Conservation (phyloP, 2,888 invertebrate genomes). For the Coremacera marginata region DNA sequence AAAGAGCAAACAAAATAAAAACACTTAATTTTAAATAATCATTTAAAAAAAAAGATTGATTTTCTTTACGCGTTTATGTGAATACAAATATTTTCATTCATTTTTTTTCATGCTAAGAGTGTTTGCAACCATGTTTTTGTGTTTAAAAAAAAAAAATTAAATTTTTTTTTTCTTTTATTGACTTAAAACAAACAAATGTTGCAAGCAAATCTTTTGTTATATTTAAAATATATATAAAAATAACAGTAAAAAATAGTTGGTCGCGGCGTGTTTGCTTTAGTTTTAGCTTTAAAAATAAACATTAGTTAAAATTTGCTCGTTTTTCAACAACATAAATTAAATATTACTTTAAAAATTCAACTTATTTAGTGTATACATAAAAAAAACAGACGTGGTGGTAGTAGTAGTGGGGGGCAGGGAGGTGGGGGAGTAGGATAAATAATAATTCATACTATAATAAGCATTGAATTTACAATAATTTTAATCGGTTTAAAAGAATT, state of each 20-base stretch:
- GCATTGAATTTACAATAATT: slow-evolving; percentile 3
- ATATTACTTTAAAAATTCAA: not conserved
- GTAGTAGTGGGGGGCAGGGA: not conserved
- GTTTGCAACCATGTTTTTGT: not conserved
- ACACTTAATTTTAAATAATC: too few species aligned
- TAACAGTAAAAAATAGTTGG: slow-evolving; percentile 28
- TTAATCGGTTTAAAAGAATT: slow-evolving; percentile 2
- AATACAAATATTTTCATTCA: not conserved
- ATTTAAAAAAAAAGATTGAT: not conserved
- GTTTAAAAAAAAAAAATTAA: not conserved
- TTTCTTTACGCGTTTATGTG: not conserved
- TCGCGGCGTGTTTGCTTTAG: not conserved
- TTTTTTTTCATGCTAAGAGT: too few species aligned
- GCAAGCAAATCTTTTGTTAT: slow-evolving; percentile 6
- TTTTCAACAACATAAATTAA: slow-evolving; percentile 9
- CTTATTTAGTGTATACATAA: not conserved
- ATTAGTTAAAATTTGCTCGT: slow-evolving; percentile 2
- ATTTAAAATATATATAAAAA: slow-evolving; percentile 9
- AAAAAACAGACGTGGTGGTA: not conserved
- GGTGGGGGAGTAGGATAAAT: not conserved
- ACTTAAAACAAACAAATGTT: not conserved
- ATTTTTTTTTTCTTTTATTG: slow-evolving; percentile 21
- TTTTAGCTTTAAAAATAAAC: slow-evolving; percentile 15
- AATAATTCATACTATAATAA: not conserved
- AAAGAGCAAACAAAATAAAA: too few species aligned